A percentile compares a stretch with the other conserved stretches of the same genome.
Evolutionary conservation across 2,113 vertebrate genomes (phyloP).

Genomic region (Neotoma lepida): DNA sequence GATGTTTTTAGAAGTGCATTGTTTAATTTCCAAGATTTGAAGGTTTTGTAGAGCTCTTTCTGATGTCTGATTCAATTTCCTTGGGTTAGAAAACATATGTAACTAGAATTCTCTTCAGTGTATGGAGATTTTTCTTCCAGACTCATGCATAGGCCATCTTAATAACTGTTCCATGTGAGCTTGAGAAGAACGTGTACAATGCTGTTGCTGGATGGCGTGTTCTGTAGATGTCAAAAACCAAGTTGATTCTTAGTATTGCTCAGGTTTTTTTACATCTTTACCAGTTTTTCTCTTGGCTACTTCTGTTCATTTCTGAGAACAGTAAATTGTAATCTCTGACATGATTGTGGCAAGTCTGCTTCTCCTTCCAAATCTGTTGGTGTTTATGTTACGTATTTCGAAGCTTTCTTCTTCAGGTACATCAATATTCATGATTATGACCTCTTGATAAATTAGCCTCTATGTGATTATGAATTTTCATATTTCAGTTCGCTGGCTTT

Average conservation of each 20-base stretch:
- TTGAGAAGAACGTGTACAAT: not conserved
- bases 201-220: not conserved
- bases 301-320: not conserved
- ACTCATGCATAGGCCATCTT: not conserved
- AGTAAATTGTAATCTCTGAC: not conserved
- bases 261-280: not conserved
- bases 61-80: not conserved
- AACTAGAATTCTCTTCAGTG: not conserved
- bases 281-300: not conserved
- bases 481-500: not conserved
- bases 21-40: not conserved
- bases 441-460: not conserved
- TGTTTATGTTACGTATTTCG: not conserved
- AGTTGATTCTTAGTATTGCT: not conserved
- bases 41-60: not conserved
- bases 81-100: not conserved
- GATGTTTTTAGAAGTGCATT: not conserved
- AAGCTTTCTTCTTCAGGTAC: not conserved
- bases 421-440: not conserved
- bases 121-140: not conserved
- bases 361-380: not conserved
- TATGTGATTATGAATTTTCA: not conserved
- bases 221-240: not conserved
- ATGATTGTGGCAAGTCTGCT: not conserved
- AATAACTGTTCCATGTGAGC: not conserved